A percentile compares a stretch with the other conserved stretches of the same genome.
Conservation (phyloP, 2,888 invertebrate species). For the Scelioninae gen. 1 region DNA sequence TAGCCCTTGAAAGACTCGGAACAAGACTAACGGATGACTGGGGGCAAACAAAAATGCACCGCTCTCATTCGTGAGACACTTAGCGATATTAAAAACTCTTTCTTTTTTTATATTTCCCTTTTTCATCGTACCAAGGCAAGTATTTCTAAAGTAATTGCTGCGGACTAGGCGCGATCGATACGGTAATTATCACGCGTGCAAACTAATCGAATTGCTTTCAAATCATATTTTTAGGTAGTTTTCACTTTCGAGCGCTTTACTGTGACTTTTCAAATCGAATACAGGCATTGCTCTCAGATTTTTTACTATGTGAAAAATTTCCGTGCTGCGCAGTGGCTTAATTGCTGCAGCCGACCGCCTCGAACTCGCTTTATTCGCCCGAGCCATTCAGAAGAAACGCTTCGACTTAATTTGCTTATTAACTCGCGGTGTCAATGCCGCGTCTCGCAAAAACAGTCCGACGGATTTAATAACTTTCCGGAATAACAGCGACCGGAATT, state of each 20-base stretch:
- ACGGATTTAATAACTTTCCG: constrained; percentile 1
- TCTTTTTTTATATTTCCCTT: background rate
- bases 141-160: too few relatives aligned
- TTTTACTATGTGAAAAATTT: constrained; percentile 21
- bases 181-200: background rate
- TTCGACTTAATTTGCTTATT: constrained; percentile 45
- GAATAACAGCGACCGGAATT: background rate
- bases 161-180: background rate
- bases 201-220: constrained; percentile 11
- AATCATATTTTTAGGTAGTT: background rate
- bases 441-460: background rate
- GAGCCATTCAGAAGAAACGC: constrained; percentile 42
- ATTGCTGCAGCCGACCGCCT: constrained; percentile 13
- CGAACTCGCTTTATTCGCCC: constrained; percentile 22
- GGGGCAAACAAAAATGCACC: constrained; percentile 14
- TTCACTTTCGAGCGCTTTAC: constrained; percentile 6
- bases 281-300: constrained; percentile 4
- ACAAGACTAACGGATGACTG: constrained; percentile 1
- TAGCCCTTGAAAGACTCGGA: constrained; percentile 28
- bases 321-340: constrained; percentile 24
- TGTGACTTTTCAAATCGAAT: constrained; percentile 12
- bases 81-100: background rate
- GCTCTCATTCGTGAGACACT: background rate
- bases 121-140: too few relatives aligned
- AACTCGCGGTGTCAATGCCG: constrained; percentile 29